These are phyloP conservation scores for Nephrocerus scutellatus DNA, from an alignment of 2,888 invertebrate species.

Conservation along the genomic window DNA sequence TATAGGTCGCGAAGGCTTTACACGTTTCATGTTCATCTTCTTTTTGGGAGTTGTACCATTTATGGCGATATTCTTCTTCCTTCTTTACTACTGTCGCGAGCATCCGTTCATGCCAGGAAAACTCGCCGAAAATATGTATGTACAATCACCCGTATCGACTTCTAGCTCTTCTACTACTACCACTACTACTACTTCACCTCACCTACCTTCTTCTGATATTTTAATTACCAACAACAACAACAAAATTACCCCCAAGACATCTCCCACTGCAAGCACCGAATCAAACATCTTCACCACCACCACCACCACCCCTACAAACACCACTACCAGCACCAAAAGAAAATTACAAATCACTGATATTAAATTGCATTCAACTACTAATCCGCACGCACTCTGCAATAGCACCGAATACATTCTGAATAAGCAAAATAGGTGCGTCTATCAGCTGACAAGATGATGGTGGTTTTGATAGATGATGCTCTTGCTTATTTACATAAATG, in stretches of 20 bases:
- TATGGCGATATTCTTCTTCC: slow-evolving; percentile 58
- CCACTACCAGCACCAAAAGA: slow-evolving; percentile 31
- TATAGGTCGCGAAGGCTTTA: slow-evolving; percentile 61
- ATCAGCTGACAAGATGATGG: too few species aligned
- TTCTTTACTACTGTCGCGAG: slow-evolving; percentile 68
- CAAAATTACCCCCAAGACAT: slow-evolving; percentile 8
- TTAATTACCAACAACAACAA: slow-evolving; percentile 16
- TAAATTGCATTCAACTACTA: slow-evolving; percentile 53
- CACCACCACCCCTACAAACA: slow-evolving; percentile 17
- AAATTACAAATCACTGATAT: slow-evolving; percentile 51
- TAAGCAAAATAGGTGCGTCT: slow-evolving; percentile 44
- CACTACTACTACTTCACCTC: slow-evolving; percentile 13
- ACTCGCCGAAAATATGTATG: slow-evolving; percentile 49
- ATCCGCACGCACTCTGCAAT: slow-evolving; percentile 51
- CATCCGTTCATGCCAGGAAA: slow-evolving; percentile 49
- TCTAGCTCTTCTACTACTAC: slow-evolving; percentile 31
- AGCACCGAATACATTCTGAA: slow-evolving; percentile 43
- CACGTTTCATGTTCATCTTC: slow-evolving; percentile 77
- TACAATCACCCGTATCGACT: slow-evolving; percentile 40
- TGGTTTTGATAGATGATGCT: too few species aligned
- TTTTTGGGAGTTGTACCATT: slow-evolving; percentile 80
- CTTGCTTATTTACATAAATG: too few species aligned
- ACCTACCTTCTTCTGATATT: slow-evolving; percentile 20
- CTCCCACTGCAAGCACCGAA: slow-evolving; percentile 2
- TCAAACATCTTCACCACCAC: slow-evolving; percentile 13